Percentiles rank a stretch among this genome's conserved stretches.
Evolutionary conservation across 1,140 invertebrate species (phyloP).

Genomic region (Nylanderia fulva): DNA sequence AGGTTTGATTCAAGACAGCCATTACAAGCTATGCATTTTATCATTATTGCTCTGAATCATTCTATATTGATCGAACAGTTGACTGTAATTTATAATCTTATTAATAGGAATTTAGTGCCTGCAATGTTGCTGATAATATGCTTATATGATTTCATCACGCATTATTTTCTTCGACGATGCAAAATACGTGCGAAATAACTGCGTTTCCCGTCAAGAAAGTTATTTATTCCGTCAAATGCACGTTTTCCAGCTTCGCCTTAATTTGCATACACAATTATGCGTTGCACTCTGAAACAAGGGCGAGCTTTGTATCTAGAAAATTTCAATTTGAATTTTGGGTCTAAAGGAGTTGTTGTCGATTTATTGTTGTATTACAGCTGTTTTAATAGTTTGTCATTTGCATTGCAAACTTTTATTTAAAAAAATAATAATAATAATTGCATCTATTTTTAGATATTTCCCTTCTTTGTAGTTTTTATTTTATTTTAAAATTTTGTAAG

Average conservation of each 20-base stretch:
- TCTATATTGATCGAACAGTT: not conserved
- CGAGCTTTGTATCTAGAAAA: constrained; percentile 12
- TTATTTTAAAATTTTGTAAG: not conserved
- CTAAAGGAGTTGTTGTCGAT: not conserved
- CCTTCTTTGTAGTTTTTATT: not conserved
- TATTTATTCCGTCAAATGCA: constrained; percentile 30
- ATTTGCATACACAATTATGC: constrained; percentile 55
- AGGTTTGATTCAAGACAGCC: not conserved
- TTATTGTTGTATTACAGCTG: not conserved
- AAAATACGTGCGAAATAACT: constrained; percentile 11
- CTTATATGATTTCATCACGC: not conserved
- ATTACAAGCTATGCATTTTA: not conserved
- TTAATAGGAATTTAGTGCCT: constrained; percentile 34
- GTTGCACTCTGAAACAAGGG: not conserved
- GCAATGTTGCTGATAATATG: constrained; percentile 35
- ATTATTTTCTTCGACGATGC: not conserved
- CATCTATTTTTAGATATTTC: not conserved
- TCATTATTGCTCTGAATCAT: constrained; percentile 5
- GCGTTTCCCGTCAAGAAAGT: constrained; percentile 6
- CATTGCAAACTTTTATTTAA: not conserved
- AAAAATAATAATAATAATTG: not conserved
- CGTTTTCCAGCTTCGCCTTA: not conserved
- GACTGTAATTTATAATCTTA: constrained; percentile 44
- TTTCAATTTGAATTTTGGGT: constrained; percentile 18
- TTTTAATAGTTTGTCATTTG: not conserved